Evolutionary conservation across 2,113 vertebrate genomes (phyloP), one percentile per base, ranked within the genome.

Genomic region (Nyctibius bracteatus): DNA sequence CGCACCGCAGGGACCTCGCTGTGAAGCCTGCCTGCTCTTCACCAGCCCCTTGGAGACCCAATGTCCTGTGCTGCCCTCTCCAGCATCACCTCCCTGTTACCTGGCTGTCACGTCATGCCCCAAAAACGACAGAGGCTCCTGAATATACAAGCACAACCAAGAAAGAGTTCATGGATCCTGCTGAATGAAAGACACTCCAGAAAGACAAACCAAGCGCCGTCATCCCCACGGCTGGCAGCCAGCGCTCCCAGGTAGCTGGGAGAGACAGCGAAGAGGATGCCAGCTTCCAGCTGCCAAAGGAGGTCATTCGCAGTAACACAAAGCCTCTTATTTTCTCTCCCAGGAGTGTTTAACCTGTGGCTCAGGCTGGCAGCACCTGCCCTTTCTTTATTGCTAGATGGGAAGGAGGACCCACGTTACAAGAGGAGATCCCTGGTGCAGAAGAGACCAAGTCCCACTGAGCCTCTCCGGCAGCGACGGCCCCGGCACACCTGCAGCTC

Each of bases 121-220:
- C 27, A 39, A 3, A 79, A 66, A 49, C 1, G 35, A 27, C 23
- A 44, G 72, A 41, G 43, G 59, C n/a, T 57, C 33, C 61, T 7
- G 31, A 75, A 41, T 7, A 33, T 0, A 61, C 23, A 30, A n/a
- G 9, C 20, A 14, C 16, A 27, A 20, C 27, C 17, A 13, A 10
- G 41, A 61, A 37, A 62, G 41, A 0, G 1, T 14, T 12, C 10
- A 1, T 1, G 15, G 81, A 14, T 46, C 31, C 37, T 31, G 47
- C 55, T 31, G 73, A 25, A 22, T 12, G 41, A 20, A 39, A 71
- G 54, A 9, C 13, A 2, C 70, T 70, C 61, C 59, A 49, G 23
- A 44, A 62, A 39, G 18, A 46, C 49, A 57, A 25, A 10, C 16
- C 68, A 13, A 52, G 67, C 44, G 4, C 54, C 30, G 49, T 4